Conservation (phyloP, 1,140 invertebrate genomes). For the Uloborus diversus region DNA sequence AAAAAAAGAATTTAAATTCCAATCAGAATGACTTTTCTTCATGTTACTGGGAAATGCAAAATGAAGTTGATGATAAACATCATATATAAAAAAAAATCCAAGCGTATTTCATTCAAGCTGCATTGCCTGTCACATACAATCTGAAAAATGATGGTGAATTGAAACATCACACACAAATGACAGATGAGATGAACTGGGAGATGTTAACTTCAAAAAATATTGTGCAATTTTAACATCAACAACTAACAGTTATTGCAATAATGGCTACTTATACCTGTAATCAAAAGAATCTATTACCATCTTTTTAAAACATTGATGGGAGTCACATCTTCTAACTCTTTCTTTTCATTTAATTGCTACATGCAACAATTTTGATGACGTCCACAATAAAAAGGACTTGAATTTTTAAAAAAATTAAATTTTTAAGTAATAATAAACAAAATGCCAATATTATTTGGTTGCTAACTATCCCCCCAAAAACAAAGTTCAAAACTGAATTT, state of each 20-base stretch:
- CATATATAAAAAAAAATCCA: slow-evolving; percentile 49
- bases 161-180: slow-evolving; percentile 49
- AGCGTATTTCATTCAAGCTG: slow-evolving; percentile 48
- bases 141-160: slow-evolving; percentile 48
- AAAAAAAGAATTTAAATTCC: background rate
- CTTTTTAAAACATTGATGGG: slow-evolving; percentile 38
- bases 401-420: slow-evolving; percentile 21
- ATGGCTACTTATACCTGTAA: slow-evolving; percentile 7
- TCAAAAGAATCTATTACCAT: slow-evolving; percentile 36
- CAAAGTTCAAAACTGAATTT: slow-evolving; percentile 37
- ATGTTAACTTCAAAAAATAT: slow-evolving; percentile 56
- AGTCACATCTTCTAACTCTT: slow-evolving; percentile 16
- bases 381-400: slow-evolving; percentile 1
- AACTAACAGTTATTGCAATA: slow-evolving; percentile 40
- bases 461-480: slow-evolving; percentile 47
- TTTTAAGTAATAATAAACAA: slow-evolving; percentile 7
- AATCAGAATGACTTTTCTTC: background rate
- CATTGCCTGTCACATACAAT: slow-evolving; percentile 43
- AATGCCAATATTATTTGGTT: slow-evolving; percentile 52
- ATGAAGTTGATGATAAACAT: slow-evolving; percentile 19
- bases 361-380: slow-evolving; percentile 5
- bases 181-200: slow-evolving; percentile 54
- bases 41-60: slow-evolving; percentile 13
- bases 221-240: slow-evolving; percentile 44
- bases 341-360: slow-evolving; percentile 6